Evolutionary conservation across 2,113 vertebrate genomes (phyloP), one percentile per base, ranked within the genome.

Genomic region (Ammodytes dubius): DNA sequence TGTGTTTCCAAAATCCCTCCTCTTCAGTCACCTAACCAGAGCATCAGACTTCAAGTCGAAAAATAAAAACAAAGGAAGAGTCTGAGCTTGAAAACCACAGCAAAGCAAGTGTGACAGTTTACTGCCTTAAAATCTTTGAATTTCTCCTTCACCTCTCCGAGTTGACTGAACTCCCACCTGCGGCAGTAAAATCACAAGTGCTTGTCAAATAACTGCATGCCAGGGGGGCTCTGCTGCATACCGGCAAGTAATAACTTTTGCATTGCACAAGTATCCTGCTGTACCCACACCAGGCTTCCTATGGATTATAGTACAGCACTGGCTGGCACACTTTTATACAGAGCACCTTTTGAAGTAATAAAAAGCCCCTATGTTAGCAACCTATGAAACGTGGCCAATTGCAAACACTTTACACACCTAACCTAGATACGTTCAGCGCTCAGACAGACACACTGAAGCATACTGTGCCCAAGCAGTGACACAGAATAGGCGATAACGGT

Each of bases 121-220:
- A 70, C 5, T 57, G 63, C 57, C 57, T 54, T 77, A 7, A 46
- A 6, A 15, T 63, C 70, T 69, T 63, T 64, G 71, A 74, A 15
- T 53, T 64, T 82, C 70, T 81, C 39, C 64, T 59, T 73, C 65
- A 73, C 57, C 73, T 72, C 86, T 73, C n/a, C 0, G 57, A 66
- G 70, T 43, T 68, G 78, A 89, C 70, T 81, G 5, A 3, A 66
- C 88, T 81, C 77, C 73, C 67, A 87, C 88, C 91, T 66, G 65
- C 83, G 74, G 85, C 93, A 77, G 82, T 67, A 87, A 93, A 93
- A 74, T 95, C 82, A 89, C 93, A 79, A 64, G 74, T 42, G 83
- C 76, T 56, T 86, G 93, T 85, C 80, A 89, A 89, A 93, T 85
- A 66, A 63, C 87, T 87, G 69, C 75, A 73, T 39, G 65, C 73